Percentiles rank a stretch among this genome's conserved stretches.
Conservation (phyloP, 1,140 invertebrate species). For the Trypoxylus dichotomus region DNA sequence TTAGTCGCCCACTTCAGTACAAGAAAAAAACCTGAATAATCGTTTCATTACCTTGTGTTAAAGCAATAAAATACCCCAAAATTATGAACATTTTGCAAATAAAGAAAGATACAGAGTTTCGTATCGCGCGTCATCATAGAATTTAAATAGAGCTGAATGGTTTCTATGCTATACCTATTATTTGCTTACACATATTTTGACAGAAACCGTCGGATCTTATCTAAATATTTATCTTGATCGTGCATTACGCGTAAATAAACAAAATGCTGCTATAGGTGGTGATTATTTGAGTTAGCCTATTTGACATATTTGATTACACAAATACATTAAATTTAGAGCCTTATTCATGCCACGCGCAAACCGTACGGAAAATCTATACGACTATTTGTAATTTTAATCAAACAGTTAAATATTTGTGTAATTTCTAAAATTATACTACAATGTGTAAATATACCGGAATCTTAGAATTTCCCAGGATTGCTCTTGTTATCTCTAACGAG, state of each 20-base stretch:
- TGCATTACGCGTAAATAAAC: constrained; percentile 4
- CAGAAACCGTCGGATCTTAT: constrained; percentile 1
- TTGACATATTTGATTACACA: neutral
- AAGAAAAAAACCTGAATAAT: too few species aligned
- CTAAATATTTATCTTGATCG: constrained; percentile 17
- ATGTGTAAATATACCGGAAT: too few species aligned
- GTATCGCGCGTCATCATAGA: neutral
- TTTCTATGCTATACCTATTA: neutral
- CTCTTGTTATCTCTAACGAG: too few species aligned
- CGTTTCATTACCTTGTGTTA: too few species aligned
- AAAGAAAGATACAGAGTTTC: neutral
- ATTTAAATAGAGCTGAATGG: constrained; percentile 5
- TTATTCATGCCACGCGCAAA: neutral
- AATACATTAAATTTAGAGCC: neutral
- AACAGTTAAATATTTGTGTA: too few species aligned
- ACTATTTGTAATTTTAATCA: neutral
- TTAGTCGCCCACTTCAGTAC: too few species aligned
- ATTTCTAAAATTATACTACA: too few species aligned
- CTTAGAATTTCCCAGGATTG: too few species aligned
- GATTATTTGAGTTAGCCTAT: neutral
- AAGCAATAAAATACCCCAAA: too few species aligned
- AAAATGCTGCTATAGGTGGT: neutral
- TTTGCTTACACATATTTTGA: constrained; percentile 10
- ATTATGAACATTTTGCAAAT: too few species aligned
- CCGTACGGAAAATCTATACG: neutral